Base-by-base conservation (phyloP, 2,888 invertebrate genomes). In the Cerceris rybyensis region DNA sequence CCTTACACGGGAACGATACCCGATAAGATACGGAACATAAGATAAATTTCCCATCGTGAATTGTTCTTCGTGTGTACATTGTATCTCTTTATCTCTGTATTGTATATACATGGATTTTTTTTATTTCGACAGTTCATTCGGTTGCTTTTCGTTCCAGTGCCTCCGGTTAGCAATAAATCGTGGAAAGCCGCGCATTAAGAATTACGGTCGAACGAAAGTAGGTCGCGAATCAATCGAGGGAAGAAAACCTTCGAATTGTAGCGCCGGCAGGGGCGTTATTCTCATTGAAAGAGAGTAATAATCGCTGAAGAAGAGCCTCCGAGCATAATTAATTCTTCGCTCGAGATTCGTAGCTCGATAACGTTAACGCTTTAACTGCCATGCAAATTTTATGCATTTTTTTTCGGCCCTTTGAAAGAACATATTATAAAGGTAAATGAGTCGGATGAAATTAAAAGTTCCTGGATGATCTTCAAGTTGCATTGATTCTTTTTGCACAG, bases 141-240 rank as follows among this genome's bases (percentile, higher is more conserved):
- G 6, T 13, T 50, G 52, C 13, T 41, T 39, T 8, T 52, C 41
- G 43, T 49, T 42, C 52, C 28, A 65, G 55, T 61, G 71, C 14
- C 50, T 52, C 55, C 63, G 64, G 67, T 71, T 75, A 64, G 64
- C 75, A 71, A 78, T 75, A 75, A 78, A 78, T 79, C 69, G 72
- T 57, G 43, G 65, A 76, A 66, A 75, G 65, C 75, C 65, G 52
- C 43, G 76, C 65, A 79, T 75, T 79, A 72, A 76, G 78, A 79
- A 79, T 72, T 76, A 72, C 63, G 74, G 69, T 70, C 69, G 70
- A 17, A n/a, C n/a, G 60, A 70, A 78, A 75, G 68, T 78, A 66
- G 78, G 78, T 75, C 78, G 71, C 72, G 79, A 77, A 79, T 79
- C 79, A 77, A 79, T 79, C 77, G 79, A 57, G 50, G 55, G 66